Base-by-base conservation (phyloP, 2,888 invertebrate genomes). In the Dioctria rufipes region DNA sequence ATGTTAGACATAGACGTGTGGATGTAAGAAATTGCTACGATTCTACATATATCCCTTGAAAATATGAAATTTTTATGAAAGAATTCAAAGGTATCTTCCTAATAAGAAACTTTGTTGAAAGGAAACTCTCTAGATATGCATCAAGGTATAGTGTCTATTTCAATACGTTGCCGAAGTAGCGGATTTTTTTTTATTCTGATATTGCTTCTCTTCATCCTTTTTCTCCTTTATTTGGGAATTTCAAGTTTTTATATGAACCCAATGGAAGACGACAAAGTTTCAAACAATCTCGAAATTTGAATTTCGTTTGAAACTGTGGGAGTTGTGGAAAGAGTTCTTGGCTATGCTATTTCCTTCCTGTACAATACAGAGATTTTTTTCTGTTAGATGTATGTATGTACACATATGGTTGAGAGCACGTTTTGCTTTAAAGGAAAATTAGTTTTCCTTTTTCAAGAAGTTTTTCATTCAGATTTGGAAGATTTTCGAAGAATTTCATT, bases 91-190 rank as follows among this genome's bases (percentile, higher is more conserved):
- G 73, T 73, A 25, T 25, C 25, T 25, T 25, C 25, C 25, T 25
- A 73, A 73, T 73, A 73, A 51, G 58, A 73, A 73, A 73, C 73
- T 73, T 73, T 73, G 54, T 40, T 51, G 69, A 69, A 69, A 69
- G 69, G 58, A 73, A 51, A 42, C 60, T 58, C 39, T 37, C 67
- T 37, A 60, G 60, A 60, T 73, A 60, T 73, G 60, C 73, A 73
- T 60, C 54, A 40, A 54, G 37, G 39, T 40, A 25, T 25, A 51
- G 73, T 39, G 11, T 54, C 0, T n/a, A 4, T 11, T 54, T 54
- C 40, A 51, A 39, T 39, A 42, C 51, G 25, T 25, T 42, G 37
- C 25, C 8, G 37, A 11, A 61, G 61, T 25, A 8, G 37, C n/a
- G 2, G 25, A 39, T 4, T 39, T 61, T 39, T 25, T 73, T 60